phyloP scores from a whole-genome alignment of 2,113 vertebrate genomes.

The Brevimyrus niger region DNA sequence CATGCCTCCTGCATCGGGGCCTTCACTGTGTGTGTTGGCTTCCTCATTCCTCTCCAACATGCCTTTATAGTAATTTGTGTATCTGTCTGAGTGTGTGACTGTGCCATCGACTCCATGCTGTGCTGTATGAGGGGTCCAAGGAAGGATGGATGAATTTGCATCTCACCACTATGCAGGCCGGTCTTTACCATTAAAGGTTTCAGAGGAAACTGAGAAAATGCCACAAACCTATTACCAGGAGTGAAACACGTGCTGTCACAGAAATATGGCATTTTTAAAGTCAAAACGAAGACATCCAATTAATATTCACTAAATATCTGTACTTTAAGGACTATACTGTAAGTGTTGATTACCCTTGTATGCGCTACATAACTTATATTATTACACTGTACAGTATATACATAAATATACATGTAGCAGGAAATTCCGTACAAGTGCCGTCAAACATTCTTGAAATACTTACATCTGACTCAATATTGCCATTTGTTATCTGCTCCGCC shows the following conservation, averaged over 20 bases:
- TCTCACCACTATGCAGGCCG: neutral
- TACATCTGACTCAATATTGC: conserved; percentile 50
- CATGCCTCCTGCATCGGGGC: neutral
- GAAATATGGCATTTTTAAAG: neutral
- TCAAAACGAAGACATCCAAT: neutral
- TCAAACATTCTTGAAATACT: conserved; percentile 54
- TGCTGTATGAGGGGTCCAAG: neutral
- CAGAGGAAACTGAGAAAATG: neutral
- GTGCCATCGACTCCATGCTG: neutral
- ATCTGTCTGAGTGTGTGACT: neutral
- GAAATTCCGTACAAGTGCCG: neutral
- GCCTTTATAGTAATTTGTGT: neutral
- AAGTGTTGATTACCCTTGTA: neutral
- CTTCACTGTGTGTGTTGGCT: neutral
- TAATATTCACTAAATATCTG: neutral
- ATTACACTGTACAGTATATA: neutral
- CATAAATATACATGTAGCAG: neutral
- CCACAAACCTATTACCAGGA: neutral
- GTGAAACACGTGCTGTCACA: neutral
- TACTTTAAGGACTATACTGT: neutral
- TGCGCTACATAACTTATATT: neutral
- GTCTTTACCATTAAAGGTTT: neutral
- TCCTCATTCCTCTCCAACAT: neutral
- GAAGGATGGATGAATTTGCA: neutral
- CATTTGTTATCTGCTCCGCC: conserved; percentile 37